Percentiles rank a stretch among this genome's conserved stretches.
These are phyloP conservation scores for Ficedula albicollis DNA, from an alignment of 2,797 vertebrate genomes.

Conservation along the genomic window DNA sequence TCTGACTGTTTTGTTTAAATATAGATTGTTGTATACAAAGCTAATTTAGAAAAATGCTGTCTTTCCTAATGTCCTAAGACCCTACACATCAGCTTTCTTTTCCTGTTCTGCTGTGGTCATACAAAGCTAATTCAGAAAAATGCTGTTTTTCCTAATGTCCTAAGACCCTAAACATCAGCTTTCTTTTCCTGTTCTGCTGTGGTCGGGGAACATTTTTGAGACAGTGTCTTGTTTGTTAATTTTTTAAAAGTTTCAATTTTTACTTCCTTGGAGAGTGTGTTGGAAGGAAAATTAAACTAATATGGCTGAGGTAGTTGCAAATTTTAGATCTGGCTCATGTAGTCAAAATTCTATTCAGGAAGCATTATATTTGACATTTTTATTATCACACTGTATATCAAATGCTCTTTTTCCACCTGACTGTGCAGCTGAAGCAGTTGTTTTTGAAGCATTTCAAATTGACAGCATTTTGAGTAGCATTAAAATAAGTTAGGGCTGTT, in stretches of 20 bases:
- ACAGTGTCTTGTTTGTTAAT: too few relatives aligned
- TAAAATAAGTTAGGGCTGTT: background rate
- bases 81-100: too few relatives aligned
- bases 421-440: background rate
- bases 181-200: too few relatives aligned
- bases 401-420: background rate
- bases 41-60: background rate
- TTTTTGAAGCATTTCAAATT: background rate
- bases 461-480: background rate
- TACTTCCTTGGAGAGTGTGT: background rate
- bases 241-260: too few relatives aligned
- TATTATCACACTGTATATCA: background rate
- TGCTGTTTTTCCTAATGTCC: too few relatives aligned
- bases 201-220: too few relatives aligned
- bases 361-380: background rate
- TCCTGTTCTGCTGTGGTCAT: background rate
- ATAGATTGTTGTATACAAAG: background rate
- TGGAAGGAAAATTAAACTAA: background rate
- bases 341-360: background rate
- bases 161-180: too few relatives aligned
- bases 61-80: too few relatives aligned
- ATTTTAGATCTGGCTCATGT: background rate
- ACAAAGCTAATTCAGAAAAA: background rate
- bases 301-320: background rate
- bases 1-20: background rate